Conservation (phyloP, 2,797 vertebrate genomes). For the Triplophysa bombifrons region DNA sequence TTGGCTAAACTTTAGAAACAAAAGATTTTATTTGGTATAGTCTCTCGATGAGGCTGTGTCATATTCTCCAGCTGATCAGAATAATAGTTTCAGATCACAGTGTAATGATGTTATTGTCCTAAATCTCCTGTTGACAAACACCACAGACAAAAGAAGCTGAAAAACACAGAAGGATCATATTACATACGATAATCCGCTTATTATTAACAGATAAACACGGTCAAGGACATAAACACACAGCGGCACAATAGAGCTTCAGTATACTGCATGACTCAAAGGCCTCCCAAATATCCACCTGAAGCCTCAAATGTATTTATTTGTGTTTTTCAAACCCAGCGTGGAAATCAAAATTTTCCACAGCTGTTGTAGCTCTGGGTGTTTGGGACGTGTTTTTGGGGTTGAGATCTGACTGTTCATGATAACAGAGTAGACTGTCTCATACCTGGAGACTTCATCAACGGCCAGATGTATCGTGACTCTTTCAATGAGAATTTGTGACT, state of each 20-base stretch:
- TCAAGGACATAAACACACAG: neutral
- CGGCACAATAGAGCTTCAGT: neutral
- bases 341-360: constrained; percentile 69
- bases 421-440: constrained; percentile 61
- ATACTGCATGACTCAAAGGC: neutral
- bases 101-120: constrained; percentile 12
- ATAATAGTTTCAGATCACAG: neutral
- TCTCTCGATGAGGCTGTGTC: neutral
- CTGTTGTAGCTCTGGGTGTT: constrained; percentile 62
- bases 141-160: neutral
- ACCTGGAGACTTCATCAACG: constrained; percentile 49
- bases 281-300: constrained; percentile 41
- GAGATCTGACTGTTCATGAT: constrained; percentile 68
- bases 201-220: constrained; percentile 21
- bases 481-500: constrained; percentile 66
- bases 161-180: neutral
- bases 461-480: constrained; percentile 69
- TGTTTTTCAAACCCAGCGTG: constrained; percentile 61
- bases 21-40: too few relatives aligned
- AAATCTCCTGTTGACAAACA: constrained; percentile 18
- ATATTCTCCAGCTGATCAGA: neutral
- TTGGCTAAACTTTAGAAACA: too few relatives aligned
- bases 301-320: constrained; percentile 61
- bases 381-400: constrained; percentile 49
- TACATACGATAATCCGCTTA: constrained; percentile 10